Percentiles rank a stretch among this genome's conserved stretches.
Evolutionary conservation across 2,888 invertebrate species (phyloP).

Genomic region (Ichneumoninae sp.): DNA sequence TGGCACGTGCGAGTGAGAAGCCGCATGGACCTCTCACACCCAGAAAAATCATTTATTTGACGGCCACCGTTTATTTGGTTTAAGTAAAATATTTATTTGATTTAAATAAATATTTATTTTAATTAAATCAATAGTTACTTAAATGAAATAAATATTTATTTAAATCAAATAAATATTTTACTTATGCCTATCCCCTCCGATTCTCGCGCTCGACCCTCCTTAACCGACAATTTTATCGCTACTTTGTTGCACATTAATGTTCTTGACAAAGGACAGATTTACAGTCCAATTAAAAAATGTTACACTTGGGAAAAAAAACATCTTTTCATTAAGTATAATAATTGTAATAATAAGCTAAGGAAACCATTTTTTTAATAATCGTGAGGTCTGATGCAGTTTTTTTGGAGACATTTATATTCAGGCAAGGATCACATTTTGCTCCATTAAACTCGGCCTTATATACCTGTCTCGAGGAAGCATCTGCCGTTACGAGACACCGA

Average conservation of each 20-base stretch:
- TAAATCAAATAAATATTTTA: too few species aligned
- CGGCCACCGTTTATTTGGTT: too few species aligned
- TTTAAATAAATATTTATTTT: too few species aligned
- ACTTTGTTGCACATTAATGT: conserved; percentile 12
- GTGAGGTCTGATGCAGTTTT: conserved; percentile 6
- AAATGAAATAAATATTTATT: too few species aligned
- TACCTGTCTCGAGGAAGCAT: conserved; percentile 26
- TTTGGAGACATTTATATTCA: conserved; percentile 14
- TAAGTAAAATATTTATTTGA: too few species aligned
- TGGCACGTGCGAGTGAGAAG: too few species aligned
- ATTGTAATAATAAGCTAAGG: neutral
- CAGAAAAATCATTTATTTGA: too few species aligned
- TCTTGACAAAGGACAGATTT: neutral
- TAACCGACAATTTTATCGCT: conserved; percentile 1
- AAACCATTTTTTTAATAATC: neutral
- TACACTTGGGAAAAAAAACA: neutral
- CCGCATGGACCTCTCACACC: too few species aligned
- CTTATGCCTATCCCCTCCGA: too few species aligned
- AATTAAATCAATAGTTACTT: too few species aligned
- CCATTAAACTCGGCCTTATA: conserved; percentile 19
- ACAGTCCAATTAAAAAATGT: too few species aligned
- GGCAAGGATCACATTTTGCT: conserved; percentile 8
- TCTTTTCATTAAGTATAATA: neutral
- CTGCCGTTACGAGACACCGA: conserved; percentile 35
- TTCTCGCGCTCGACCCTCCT: too few species aligned